Base-by-base conservation (phyloP, 2,888 invertebrate species). In the Gymnocheta viridis region DNA sequence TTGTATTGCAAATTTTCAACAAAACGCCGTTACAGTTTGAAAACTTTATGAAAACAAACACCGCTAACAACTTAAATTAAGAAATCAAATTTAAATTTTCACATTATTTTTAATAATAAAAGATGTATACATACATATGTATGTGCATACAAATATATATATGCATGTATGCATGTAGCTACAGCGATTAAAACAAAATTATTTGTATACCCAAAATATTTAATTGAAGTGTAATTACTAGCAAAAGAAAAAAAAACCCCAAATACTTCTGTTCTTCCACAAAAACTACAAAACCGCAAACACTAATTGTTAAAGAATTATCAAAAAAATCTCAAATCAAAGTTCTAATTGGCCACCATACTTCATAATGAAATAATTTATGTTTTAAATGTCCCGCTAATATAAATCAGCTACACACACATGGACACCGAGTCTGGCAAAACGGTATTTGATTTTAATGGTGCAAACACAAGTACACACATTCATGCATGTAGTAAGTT, bases 211-310 rank as follows among this genome's bases (percentile, higher is more conserved):
- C n/a, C n/a, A 47, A 6, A 17, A 47, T 17, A 17, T 17, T 47
- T 14, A 47, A 19, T 47, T 19, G 17, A 47, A 19, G 5, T 19
- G 19, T 19, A 47, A 19, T 47, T 47, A n/a, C 1, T 5, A 1
- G 1, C 10, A 41, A 2, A 14, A 2, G 14, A 1, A n/a, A 44
- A 49, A 49, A 10, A 49, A 7, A 5, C 19, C 27, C 7, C 7
- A 1, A 27, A 54, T 51, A 41, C 44, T 76, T 47, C 66, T 66
- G 17, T 35, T 67, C 27, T 67, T 56, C 35, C 14, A 14, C 2
- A 32, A 35, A 74, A 64, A 44, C 19, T 32, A 0, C 54, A 74
- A 74, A 76, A 76, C 38, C 74, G 9, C 76, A 76, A 56, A 27
- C 14, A 49, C 41, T 67, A 35, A 54, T 47, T 58, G 3, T 2